Conservation (phyloP, 2,888 invertebrate species). For the Autographa pulchrina region DNA sequence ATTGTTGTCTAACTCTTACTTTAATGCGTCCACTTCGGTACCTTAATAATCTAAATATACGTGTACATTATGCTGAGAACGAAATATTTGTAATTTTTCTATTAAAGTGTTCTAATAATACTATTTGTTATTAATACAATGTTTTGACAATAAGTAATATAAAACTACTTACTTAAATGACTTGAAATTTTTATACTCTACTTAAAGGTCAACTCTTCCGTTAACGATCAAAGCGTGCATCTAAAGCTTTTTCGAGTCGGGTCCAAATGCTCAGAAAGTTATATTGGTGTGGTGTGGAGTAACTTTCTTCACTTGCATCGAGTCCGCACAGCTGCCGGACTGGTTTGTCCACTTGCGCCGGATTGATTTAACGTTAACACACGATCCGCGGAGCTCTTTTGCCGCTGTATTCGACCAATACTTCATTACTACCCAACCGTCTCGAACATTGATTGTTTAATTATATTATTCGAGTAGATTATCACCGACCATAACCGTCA, state of each 20-base stretch:
- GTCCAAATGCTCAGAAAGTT: slow-evolving; percentile 49
- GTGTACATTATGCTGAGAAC: not conserved
- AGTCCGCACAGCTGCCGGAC: slow-evolving; percentile 86
- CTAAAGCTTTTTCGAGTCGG: slow-evolving; percentile 3
- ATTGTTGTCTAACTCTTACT: not conserved
- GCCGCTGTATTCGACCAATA: slow-evolving; percentile 74
- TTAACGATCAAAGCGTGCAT: not conserved
- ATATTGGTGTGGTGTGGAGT: slow-evolving; percentile 53
- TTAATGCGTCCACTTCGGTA: too few species aligned
- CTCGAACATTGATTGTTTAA: slow-evolving; percentile 61
- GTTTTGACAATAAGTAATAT: not conserved
- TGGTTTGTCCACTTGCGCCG: slow-evolving; percentile 88
- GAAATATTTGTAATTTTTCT: not conserved
- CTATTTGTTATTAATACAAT: not conserved
- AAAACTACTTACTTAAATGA: not conserved
- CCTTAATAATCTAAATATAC: too few species aligned
- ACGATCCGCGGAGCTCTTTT: slow-evolving; percentile 78
- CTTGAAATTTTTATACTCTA: not conserved
- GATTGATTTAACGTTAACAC: slow-evolving; percentile 88
- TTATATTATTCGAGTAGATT: slow-evolving; percentile 48
- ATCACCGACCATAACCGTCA: slow-evolving; percentile 15
- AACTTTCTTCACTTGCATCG: slow-evolving; percentile 78
- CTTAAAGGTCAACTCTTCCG: slow-evolving; percentile 4
- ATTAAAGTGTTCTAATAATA: not conserved
- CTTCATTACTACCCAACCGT: slow-evolving; percentile 81